Evolutionary conservation across 2,113 vertebrate species (phyloP), one percentile per base, ranked within the genome.

Genomic region (Tretioscincus oriximinensis): DNA sequence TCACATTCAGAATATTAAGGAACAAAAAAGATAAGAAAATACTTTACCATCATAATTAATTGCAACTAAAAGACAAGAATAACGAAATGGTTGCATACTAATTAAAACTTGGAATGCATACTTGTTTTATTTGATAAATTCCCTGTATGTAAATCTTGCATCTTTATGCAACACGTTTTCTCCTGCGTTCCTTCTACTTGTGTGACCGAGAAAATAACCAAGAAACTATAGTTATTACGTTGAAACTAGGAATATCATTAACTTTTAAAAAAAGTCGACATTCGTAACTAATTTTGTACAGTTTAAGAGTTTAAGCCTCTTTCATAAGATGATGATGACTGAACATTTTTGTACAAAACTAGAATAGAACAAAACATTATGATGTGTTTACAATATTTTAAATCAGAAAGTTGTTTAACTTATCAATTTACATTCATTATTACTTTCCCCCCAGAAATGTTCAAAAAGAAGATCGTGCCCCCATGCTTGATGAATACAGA

Each of bases 391-490:
- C 41, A 45, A 21, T 28, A n/a, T 70, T 58, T 78, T 60, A 82
- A 54, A 12, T 47, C 77, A 0, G 7, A 5, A n/a, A 84, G 73
- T 11, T 47, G 69, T 86, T 66, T 85, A 58, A 84, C 75, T 81
- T 63, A 80, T 63, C 68, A 29, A 35, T 31, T 8, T 74, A 2
- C 7, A 73, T 84, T 83, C 73, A 7, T 77, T 74, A 58, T 18
- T 18, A 58, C 54, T 58, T 58, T 14, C 88, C 4, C 88, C 83
- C 1, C 87, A 99, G 98, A 92, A 97, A 97, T 0, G 97, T 97
- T 20, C 98, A 98, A 93, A 99, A 99, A 87, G 98, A 99, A 93
- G 98, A 99, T 91, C 96, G 98, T 41, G 92, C 96, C 84, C 97
- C 97, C n/a, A 97, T 97, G 95, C 92, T 97, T 86, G 98, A 99